phyloP scores from a whole-genome alignment of 53 echinoderm and acorn worm species.

The Glandiceps talaboti region DNA sequence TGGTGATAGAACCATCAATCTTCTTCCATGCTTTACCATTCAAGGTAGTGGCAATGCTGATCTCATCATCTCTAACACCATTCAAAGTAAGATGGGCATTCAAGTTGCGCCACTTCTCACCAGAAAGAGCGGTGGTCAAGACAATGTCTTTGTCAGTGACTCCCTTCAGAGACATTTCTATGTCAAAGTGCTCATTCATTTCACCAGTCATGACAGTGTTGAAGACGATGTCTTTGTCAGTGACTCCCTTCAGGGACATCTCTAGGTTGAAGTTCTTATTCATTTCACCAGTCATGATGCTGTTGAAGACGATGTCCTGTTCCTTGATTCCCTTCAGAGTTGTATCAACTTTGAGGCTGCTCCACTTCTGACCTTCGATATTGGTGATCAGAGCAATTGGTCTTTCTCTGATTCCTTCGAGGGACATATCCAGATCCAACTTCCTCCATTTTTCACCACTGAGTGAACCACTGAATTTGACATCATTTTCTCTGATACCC shows the following conservation, averaged over 20 bases:
- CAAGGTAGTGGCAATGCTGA: background rate
- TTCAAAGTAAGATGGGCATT: no score
- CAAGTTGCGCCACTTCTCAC: no score
- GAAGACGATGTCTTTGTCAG: background rate
- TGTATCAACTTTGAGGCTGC: background rate
- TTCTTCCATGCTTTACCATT: background rate
- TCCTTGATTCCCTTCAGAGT: constrained; percentile 1
- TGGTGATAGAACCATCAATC: background rate
- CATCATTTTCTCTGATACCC: background rate
- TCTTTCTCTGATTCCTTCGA: background rate
- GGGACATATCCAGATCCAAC: background rate
- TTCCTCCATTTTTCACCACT: background rate
- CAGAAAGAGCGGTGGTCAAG: no score
- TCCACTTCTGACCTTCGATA: constrained; percentile 1
- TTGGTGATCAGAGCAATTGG: constrained; percentile 1
- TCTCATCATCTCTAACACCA: background rate
- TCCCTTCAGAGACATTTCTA: no score
- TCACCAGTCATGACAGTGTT: background rate
- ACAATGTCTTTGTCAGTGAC: no score
- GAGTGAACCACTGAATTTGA: background rate
- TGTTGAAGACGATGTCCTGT: constrained; percentile 1
- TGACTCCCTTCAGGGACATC: constrained; percentile 4
- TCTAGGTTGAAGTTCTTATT: background rate
- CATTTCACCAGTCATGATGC: background rate
- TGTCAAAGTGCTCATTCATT: no score